Evolutionary conservation across 2,113 vertebrate species (phyloP).

Genomic region (human): GRCh38 chr4:137581501-137582000

Average conservation of each 20-base stretch:
- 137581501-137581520: not conserved
- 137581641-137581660: not conserved
- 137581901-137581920: too few relatives aligned
- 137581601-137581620: not conserved
- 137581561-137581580: not conserved
- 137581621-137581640: not conserved
- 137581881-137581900: not conserved
- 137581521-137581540: not conserved
- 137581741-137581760: not conserved
- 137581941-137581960: not conserved
- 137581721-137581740: not conserved
- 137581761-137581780: not conserved
- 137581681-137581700: not conserved
- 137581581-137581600: not conserved
- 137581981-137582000: not conserved
- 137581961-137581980: not conserved
- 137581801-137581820: not conserved
- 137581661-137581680: not conserved
- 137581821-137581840: not conserved
- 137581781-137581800: not conserved
- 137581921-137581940: not conserved
- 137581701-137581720: not conserved
- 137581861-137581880: not conserved
- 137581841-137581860: not conserved
- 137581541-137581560: not conserved